A percentile compares a stretch with the other conserved stretches of the same genome.
Conservation (phyloP, 2,113 vertebrate species). For the Phyllostomus discolor region DNA sequence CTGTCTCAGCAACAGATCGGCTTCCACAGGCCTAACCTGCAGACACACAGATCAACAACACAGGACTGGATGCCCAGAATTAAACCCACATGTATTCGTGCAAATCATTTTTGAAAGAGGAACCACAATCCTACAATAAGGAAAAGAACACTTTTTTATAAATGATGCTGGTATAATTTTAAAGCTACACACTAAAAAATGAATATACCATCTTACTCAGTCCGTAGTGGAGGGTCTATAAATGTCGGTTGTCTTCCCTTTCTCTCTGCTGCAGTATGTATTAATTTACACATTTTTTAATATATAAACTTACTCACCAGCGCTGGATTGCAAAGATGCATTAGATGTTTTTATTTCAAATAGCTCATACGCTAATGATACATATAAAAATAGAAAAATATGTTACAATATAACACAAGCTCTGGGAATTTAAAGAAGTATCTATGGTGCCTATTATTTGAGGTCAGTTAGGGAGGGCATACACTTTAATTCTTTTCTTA, state of each 20-base stretch:
- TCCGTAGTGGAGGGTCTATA: not conserved
- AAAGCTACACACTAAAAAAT: too few species aligned
- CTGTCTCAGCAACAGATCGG: not conserved
- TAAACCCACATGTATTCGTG: not conserved
- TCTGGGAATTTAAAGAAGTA: not conserved
- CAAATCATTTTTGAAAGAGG: not conserved
- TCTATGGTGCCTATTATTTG: not conserved
- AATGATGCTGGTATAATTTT: too few species aligned
- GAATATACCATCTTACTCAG: not conserved
- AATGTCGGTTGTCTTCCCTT: not conserved
- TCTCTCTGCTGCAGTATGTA: not conserved
- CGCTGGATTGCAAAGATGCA: not conserved
- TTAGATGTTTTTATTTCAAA: not conserved
- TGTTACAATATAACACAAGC: not conserved
- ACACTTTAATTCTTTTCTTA: not conserved
- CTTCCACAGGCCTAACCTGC: not conserved
- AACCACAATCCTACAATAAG: not conserved
- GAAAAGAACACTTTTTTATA: too few species aligned
- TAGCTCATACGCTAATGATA: not conserved
- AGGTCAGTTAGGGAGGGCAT: not conserved
- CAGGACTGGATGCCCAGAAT: not conserved
- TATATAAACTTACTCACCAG: not conserved
- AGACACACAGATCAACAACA: not conserved
- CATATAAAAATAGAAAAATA: not conserved
- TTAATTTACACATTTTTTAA: not conserved